Conservation (phyloP, 2,113 vertebrate genomes). For the Elgaria multicarinata region DNA sequence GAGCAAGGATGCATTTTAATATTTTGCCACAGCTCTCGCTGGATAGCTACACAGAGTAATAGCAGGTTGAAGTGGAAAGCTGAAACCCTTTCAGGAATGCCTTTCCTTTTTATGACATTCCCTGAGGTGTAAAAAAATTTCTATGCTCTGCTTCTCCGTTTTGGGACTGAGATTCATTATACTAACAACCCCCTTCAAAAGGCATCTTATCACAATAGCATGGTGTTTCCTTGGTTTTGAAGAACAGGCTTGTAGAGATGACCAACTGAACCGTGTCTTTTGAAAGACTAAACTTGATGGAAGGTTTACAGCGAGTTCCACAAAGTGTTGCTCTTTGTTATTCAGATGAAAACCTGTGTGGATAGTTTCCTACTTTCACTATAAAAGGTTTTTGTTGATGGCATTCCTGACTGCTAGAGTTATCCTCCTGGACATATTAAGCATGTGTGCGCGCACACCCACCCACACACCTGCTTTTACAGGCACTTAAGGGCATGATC, state of each 20-base stretch:
- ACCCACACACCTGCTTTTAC: neutral
- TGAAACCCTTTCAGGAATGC: neutral
- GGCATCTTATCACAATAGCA: neutral
- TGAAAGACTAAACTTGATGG: neutral
- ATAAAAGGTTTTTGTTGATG: neutral
- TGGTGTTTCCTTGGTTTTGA: constrained; percentile 30
- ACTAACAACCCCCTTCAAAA: constrained; percentile 4
- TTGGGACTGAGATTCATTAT: neutral
- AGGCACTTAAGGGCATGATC: neutral
- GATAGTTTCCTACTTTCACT: neutral
- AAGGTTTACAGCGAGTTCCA: neutral
- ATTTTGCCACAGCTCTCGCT: neutral
- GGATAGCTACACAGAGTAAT: neutral
- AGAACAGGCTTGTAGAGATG: neutral
- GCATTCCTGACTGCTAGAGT: constrained; percentile 21
- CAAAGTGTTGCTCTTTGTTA: neutral
- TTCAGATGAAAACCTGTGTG: constrained; percentile 5
- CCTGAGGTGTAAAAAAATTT: rapidly evolving
- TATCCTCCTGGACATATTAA: neutral
- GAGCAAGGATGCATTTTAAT: neutral
- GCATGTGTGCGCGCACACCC: neutral
- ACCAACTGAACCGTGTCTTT: constrained; percentile 29
- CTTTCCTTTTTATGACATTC: neutral
- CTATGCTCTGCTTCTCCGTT: neutral
- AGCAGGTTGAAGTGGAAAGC: neutral